phyloP scores from a whole-genome alignment of 1,140 invertebrate genomes.

The Zaprionus camerounensis region DNA sequence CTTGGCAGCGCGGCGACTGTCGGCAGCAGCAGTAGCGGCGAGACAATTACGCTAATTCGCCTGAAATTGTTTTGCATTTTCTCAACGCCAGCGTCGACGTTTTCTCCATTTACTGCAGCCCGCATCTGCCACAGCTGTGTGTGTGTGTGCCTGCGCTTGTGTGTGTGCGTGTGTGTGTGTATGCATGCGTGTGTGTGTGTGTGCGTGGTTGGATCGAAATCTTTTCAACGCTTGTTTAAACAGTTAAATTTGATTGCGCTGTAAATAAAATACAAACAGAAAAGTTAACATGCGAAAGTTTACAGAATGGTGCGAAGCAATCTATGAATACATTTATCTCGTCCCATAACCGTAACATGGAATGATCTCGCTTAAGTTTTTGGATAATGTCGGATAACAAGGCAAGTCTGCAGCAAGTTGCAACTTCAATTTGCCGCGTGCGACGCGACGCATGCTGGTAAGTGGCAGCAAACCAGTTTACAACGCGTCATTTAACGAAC shows the following conservation, averaged over 20 bases:
- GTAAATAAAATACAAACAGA: slow-evolving; percentile 63
- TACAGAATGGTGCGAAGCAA: slow-evolving; percentile 26
- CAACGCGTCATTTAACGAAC: background rate
- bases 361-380: slow-evolving; percentile 14
- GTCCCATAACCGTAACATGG: slow-evolving; percentile 25
- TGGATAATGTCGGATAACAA: background rate
- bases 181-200: slow-evolving; percentile 19
- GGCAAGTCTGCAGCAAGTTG: background rate
- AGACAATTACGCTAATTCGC: slow-evolving; percentile 79
- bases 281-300: slow-evolving; percentile 36
- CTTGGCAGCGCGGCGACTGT: slow-evolving; percentile 29
- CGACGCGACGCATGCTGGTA: too few relatives aligned
- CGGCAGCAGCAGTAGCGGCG: slow-evolving; percentile 24
- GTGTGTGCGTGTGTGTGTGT: background rate
- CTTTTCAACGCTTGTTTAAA: slow-evolving; percentile 73
- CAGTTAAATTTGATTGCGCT: slow-evolving; percentile 75
- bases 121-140: slow-evolving; percentile 22
- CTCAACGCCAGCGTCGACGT: slow-evolving; percentile 20
- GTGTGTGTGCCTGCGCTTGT: slow-evolving; percentile 13
- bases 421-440: background rate
- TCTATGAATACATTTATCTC: slow-evolving; percentile 21
- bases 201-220: slow-evolving; percentile 43
- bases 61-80: slow-evolving; percentile 68
- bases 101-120: slow-evolving; percentile 29
- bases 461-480: too few relatives aligned